Evolutionary conservation across 2,888 invertebrate genomes (phyloP).

Genomic region (Lithosia quadra): DNA sequence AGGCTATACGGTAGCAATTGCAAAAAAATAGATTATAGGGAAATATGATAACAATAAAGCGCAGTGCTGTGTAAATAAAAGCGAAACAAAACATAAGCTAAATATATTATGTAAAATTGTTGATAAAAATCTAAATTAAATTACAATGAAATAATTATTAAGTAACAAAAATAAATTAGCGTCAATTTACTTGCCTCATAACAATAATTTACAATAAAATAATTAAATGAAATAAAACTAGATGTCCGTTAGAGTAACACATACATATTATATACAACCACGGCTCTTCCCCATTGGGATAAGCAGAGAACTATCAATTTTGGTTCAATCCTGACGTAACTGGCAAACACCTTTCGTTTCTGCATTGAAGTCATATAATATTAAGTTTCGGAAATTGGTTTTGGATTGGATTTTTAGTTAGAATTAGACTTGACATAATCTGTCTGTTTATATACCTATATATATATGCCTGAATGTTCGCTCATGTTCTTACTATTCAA

Average conservation of each 20-base stretch:
- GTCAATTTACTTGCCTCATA: background rate
- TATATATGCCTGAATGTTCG: background rate
- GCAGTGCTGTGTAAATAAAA: background rate
- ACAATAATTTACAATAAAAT: background rate
- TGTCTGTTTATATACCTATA: background rate
- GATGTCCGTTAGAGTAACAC: background rate
- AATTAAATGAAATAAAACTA: background rate
- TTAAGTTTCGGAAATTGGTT: no score
- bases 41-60: background rate
- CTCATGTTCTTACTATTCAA: constrained; percentile 20
- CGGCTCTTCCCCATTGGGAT: no score
- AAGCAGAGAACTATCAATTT: no score
- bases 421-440: background rate
- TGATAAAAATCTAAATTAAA: constrained; percentile 2
- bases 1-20: background rate
- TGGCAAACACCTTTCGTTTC: no score
- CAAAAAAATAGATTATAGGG: background rate
- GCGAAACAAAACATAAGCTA: background rate
- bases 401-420: no score
- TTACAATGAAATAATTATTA: background rate
- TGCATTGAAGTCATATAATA: no score
- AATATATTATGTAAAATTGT: background rate
- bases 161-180: background rate
- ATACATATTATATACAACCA: background rate
- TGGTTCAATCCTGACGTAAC: no score